These are phyloP conservation scores for Drosophila recens DNA, from an alignment of 2,888 invertebrate genomes.

Conservation along the genomic window DNA sequence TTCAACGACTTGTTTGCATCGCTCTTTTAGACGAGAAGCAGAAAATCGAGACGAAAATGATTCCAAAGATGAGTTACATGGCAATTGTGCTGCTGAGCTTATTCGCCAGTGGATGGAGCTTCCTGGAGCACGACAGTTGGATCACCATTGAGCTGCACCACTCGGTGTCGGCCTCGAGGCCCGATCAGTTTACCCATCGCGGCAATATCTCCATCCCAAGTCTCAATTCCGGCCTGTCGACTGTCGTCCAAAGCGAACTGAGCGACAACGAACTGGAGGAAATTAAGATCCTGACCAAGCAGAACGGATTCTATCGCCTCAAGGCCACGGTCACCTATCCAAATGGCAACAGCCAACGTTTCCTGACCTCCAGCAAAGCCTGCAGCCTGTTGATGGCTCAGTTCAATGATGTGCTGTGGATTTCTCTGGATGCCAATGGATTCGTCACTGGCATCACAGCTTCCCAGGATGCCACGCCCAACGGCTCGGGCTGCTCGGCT, in stretches of 20 bases:
- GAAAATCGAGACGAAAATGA: constrained; percentile 24
- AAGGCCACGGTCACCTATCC: constrained; percentile 89
- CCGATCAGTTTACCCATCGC: constrained; percentile 87
- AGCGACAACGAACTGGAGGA: constrained; percentile 86
- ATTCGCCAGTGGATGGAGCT: constrained; percentile 76
- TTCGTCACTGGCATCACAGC: constrained; percentile 90
- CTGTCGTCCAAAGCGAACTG: constrained; percentile 88
- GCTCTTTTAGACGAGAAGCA: constrained; percentile 5
- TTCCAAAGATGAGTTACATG: constrained; percentile 20
- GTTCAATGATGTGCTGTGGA: constrained; percentile 91
- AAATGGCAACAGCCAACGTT: constrained; percentile 89
- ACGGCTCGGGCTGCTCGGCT: constrained; percentile 72
- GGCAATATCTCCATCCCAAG: constrained; percentile 91
- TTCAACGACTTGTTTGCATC: background rate
- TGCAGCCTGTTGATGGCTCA: constrained; percentile 91
- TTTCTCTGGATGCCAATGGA: constrained; percentile 92
- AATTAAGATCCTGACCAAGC: constrained; percentile 86
- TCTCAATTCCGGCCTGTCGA: constrained; percentile 88
- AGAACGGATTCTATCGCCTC: constrained; percentile 91
- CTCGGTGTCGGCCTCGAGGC: constrained; percentile 87
- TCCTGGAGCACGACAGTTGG: constrained; percentile 91
- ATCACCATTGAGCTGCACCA: constrained; percentile 90
- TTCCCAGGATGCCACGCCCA: constrained; percentile 86
- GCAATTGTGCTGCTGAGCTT: constrained; percentile 43
- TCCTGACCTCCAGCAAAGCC: constrained; percentile 92